These are phyloP conservation scores for Halichoeres trimaculatus DNA, from an alignment of 2,113 vertebrate species.

Conservation along the genomic window DNA sequence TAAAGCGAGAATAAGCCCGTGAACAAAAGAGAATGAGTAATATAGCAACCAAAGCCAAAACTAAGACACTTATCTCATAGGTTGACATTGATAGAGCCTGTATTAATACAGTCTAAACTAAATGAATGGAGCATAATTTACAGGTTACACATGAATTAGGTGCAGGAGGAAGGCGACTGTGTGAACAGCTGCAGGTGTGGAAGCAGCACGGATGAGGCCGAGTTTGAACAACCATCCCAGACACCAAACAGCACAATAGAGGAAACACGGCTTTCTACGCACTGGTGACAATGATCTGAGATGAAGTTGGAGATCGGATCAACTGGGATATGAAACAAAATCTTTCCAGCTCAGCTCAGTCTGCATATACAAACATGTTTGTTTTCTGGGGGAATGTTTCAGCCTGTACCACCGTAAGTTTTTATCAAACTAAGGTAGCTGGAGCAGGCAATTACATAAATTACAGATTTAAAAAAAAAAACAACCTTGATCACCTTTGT, in stretches of 20 bases:
- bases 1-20: constrained; percentile 62
- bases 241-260: constrained; percentile 48
- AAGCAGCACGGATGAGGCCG: constrained; percentile 33
- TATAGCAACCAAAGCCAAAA: constrained; percentile 64
- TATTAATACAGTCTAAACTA: constrained; percentile 50
- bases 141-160: constrained; percentile 58
- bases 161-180: constrained; percentile 56
- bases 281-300: constrained; percentile 51
- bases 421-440: constrained; percentile 61
- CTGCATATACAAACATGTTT: constrained; percentile 19
- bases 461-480: constrained; percentile 57
- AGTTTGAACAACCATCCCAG: constrained; percentile 55
- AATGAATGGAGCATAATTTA: constrained; percentile 71
- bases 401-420: constrained; percentile 37
- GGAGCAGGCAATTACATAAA: constrained; percentile 67
- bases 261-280: constrained; percentile 43
- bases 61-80: constrained; percentile 65
- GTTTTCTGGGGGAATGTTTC: constrained; percentile 39
- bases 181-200: constrained; percentile 75
- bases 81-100: constrained; percentile 61
- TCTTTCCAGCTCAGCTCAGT: constrained; percentile 29
- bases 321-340: constrained; percentile 31
- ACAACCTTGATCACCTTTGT: constrained; percentile 77
- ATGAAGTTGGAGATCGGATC: constrained; percentile 40
- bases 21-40: constrained; percentile 72